phyloP scores from a whole-genome alignment of 2,888 invertebrate species.

The Coelopa pilipes region DNA sequence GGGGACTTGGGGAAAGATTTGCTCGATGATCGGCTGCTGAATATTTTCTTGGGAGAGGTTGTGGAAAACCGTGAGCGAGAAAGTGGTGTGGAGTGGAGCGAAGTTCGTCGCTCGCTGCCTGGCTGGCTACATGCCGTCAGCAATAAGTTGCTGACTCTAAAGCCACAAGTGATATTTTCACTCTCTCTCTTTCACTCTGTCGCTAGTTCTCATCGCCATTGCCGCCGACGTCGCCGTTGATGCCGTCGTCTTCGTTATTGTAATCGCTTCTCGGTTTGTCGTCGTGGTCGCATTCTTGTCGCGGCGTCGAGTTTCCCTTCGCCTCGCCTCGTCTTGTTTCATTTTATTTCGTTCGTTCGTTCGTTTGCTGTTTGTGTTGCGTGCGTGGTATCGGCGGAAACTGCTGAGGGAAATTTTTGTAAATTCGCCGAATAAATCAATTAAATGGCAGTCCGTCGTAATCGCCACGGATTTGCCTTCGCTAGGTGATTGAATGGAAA shows the following conservation, averaged over 20 bases:
- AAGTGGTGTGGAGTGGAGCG: too few species aligned
- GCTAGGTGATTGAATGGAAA: constrained; percentile 7
- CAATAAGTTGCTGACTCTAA: constrained; percentile 1
- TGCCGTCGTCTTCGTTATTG: too few species aligned
- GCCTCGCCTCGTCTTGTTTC: background rate
- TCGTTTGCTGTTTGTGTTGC: constrained; percentile 8
- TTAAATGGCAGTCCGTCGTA: background rate
- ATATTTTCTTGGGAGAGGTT: too few species aligned
- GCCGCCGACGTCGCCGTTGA: background rate
- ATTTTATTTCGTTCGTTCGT: constrained; percentile 3
- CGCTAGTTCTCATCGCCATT: background rate
- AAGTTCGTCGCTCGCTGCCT: too few species aligned
- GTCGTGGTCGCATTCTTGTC: constrained; percentile 20
- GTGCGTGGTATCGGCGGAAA: background rate
- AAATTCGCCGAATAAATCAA: background rate
- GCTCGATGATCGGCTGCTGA: too few species aligned
- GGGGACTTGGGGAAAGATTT: too few species aligned
- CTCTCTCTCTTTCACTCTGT: background rate
- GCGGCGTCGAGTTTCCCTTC: background rate
- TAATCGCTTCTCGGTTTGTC: background rate
- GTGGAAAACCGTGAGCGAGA: too few species aligned
- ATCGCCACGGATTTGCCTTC: background rate
- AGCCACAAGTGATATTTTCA: constrained; percentile 16
- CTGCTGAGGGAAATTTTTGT: background rate
- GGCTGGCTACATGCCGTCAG: background rate